Evolutionary conservation across 2,797 vertebrate genomes (phyloP), one percentile per base, ranked within the genome.

Genomic region (Fistularia tabacaria): DNA sequence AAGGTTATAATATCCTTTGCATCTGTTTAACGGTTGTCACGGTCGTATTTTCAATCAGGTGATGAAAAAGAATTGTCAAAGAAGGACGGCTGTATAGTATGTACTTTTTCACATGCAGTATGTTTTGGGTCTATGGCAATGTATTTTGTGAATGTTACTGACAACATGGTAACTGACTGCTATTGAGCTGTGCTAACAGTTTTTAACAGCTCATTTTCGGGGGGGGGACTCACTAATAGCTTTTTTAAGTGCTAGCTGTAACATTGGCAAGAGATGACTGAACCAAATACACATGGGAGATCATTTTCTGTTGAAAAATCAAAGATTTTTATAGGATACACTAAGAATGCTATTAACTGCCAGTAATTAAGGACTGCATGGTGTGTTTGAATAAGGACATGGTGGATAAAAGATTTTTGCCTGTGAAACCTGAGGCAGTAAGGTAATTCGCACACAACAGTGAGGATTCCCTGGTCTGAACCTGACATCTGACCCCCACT

Each of bases 201-300:
- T 51, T 79, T 83, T 73, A 81, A 71, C 65, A 51, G 68, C 68
- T 72, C 53, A 46, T 74, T 74, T 68, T 72, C 68, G 65, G 66
- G 25, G 25, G 25, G 5, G 25, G 25, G 25, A 52, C 64, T 50
- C 50, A 46, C 50, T 77, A 76, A 79, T 74, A 62, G 59, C 61
- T 63, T 75, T 73, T 85, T 76, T 77, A 73, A n/a, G 63, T 72
- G 64, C 57, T 73, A 63, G 63, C 54, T 59, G 64, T 77, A 73
- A 77, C 52, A 61, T 46, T 43, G 43, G 62, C 43, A 8, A 69
- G 51, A 59, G 60, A 67, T 77, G 64, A 76, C 54, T 77, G 68
- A 73, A 59, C 56, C n/a, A 4, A 64, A 68, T 48, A 52, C 53
- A 58, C 11, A 53, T 55, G 40, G 57, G 44, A 7, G 49, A 46